Evolutionary conservation across 2,113 vertebrate species (phyloP), one percentile per base, ranked within the genome.

Genomic region (Cavia aperea): DNA sequence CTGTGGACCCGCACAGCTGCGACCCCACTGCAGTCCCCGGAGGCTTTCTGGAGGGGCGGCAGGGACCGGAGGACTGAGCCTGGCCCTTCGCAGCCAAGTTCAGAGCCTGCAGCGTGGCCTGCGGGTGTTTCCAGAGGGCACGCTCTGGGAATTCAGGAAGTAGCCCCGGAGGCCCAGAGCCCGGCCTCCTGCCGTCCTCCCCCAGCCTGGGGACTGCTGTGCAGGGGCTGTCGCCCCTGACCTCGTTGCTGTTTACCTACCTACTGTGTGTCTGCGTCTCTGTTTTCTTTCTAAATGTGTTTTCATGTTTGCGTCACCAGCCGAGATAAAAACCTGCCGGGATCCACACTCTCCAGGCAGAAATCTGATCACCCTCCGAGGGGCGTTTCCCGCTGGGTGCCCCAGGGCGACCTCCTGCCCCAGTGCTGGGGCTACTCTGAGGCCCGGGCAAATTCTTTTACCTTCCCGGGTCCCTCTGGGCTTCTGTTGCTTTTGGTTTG

Each of bases 361-460:
- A 24, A 12, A 39, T 11, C 23, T 14, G 43, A 24, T 49, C 24
- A 15, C 24, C 39, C 43, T 75, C 23, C 49, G 73, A 23, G 73
- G 73, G 23, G 24, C 23, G 5, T 15, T 15, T 29, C 70, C n/a
- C n/a, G 10, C 63, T 23, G 8, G 70, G 11, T 9, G 70, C n/a
- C 70, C 0, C 70, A 39, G n/a, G 43, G 8, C 39, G 36, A 70
- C 10, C 23, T 58, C 49, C 75, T 78, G 49, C 10, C 21, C 46
- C 46, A 18, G 0, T 36, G 7, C 82, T 39, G 3, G 11, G 4
- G 70, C 70, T 56, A 15, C 15, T 0, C 73, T 2, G 39, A 81
- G 86, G 23, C 29, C 49, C 12, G 1, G 62, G 60, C 85, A 14
- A 13, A 29, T 2, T 21, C 43, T 81, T 83, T 26, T 7, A 12